Evolutionary conservation across 2,797 vertebrate species (phyloP).

Genomic region (Microchirus variegatus): DNA sequence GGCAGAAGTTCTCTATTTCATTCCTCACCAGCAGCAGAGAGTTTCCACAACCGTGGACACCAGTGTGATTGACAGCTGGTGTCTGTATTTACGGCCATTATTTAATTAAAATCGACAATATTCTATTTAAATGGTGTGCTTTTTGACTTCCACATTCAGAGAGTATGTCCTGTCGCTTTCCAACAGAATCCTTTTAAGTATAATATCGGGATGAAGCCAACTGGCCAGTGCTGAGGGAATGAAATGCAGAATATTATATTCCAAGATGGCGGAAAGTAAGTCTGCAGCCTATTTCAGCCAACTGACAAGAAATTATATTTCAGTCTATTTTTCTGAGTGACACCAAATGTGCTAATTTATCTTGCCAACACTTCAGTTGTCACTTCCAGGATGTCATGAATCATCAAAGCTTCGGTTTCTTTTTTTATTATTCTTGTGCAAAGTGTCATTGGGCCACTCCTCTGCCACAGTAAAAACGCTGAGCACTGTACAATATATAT

Average conservation of each 20-base stretch:
- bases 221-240: conserved; percentile 24
- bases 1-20: too few relatives aligned
- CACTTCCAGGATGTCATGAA: conserved; percentile 35
- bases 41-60: too few relatives aligned
- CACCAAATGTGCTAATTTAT: conserved; percentile 17
- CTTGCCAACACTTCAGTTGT: conserved; percentile 23
- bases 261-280: conserved; percentile 35
- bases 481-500: conserved; percentile 1
- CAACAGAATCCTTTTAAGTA: conserved; percentile 39
- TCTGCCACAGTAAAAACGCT: conserved; percentile 11
- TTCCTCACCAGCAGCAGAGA: too few relatives aligned
- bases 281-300: conserved; percentile 39
- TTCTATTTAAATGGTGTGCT: conserved; percentile 1
- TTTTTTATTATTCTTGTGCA: conserved; percentile 16
- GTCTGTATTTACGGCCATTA: not conserved
- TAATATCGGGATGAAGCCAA: conserved; percentile 45
- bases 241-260: conserved; percentile 38
- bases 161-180: conserved; percentile 26
- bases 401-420: not conserved
- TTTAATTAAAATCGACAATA: not conserved
- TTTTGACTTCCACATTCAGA: conserved; percentile 13
- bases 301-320: conserved; percentile 46
- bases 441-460: conserved; percentile 27
- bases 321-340: conserved; percentile 38
- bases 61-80: not conserved